Evolutionary conservation across 2,888 invertebrate genomes (phyloP), one percentile per base, ranked within the genome.

Genomic region (Iselma pallidipennis): DNA sequence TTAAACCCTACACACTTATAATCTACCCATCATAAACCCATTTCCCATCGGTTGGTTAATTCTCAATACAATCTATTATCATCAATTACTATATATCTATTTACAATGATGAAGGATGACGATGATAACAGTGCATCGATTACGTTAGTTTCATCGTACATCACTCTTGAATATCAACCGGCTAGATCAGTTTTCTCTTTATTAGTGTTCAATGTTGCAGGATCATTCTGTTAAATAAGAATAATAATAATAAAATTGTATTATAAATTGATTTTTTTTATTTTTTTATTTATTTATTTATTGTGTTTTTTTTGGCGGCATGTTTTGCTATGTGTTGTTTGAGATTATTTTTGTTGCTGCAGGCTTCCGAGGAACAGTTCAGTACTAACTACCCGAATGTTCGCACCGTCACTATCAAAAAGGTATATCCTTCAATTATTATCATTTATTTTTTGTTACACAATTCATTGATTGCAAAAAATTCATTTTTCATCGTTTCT

Each of bases 341-440:
- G 73, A 76, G 70, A 65, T 71, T 70, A 64, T 76, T 76, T 78
- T 74, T 76, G 66, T 75, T 79, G 67, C 80, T 82, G 62, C 86
- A 90, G 90, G 85, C 88, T 69, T 83, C 85, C 65, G 90, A 90
- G 80, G 89, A 90, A 79, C 86, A 87, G 70, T 90, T 79, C 71
- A 77, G 87, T 77, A 85, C 87, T 61, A 87, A 85, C 70, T 93
- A 90, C 85, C 91, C 89, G 78, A 92, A 92, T 68, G 88, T 95
- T 63, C 86, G 91, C 73, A 89, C 90, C 61, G 88, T 95, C 65
- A 89, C 91, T 67, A 88, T 95, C 79, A 94, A 92, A 82, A 95
- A 95, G 89, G 93, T 92, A 84, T 78, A 81, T 62, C 53, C 58
- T 28, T 57, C 52, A 33, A 25, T 12, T 14, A 16, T 37, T 16